These are phyloP conservation scores for Muscina levida DNA, from an alignment of 2,888 invertebrate genomes.

Conservation along the genomic window DNA sequence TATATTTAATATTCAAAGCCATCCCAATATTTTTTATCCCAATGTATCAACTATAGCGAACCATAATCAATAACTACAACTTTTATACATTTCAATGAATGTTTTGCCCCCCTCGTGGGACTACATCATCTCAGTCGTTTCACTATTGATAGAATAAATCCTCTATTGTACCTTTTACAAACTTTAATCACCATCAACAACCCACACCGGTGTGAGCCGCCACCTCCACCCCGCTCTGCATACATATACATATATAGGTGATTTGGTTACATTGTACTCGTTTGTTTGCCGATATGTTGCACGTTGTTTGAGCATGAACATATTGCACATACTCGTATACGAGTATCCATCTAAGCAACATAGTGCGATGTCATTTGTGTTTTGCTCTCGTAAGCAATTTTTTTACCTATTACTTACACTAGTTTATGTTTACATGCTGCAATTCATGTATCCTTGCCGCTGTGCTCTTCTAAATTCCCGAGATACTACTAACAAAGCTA, in stretches of 20 bases:
- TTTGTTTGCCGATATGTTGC: too few relatives aligned
- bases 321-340: too few relatives aligned
- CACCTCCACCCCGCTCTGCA: too few relatives aligned
- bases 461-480: not conserved
- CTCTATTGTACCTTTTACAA: constrained; percentile 1
- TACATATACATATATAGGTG: too few relatives aligned
- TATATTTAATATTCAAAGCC: too few relatives aligned
- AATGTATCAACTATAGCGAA: not conserved
- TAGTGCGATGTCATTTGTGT: not conserved
- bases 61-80: constrained; percentile 30
- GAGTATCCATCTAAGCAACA: too few relatives aligned
- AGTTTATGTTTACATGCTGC: constrained; percentile 17
- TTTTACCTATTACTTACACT: constrained; percentile 25
- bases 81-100: constrained; percentile 10
- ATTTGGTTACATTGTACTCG: not conserved
- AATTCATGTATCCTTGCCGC: not conserved
- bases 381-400: constrained; percentile 14
- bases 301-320: too few relatives aligned
- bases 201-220: too few relatives aligned
- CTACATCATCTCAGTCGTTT: too few relatives aligned
- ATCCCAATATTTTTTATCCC: too few relatives aligned
- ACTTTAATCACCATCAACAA: not conserved
- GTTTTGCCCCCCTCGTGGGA: not conserved
- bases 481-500: not conserved
- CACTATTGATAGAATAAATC: not conserved